Base-by-base conservation (phyloP, 2,888 invertebrate species). In the Scaptomyza cyrtandrae region DNA sequence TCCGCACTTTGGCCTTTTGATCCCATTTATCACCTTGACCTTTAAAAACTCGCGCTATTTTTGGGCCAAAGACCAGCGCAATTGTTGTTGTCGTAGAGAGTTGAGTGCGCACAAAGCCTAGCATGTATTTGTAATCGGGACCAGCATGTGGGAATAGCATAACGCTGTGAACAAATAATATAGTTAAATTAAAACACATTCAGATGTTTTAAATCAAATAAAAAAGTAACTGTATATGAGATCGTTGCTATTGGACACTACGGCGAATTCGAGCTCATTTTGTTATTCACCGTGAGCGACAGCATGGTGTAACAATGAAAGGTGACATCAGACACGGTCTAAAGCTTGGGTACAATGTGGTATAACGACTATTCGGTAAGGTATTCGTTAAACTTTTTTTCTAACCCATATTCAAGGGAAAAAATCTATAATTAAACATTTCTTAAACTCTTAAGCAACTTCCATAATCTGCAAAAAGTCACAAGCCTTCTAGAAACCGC, bases 1-100 rank as follows among this genome's bases (percentile, higher is more conserved):
- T 97, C 16, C 97, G 94, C 0, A 97, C 96, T 56, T 96, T 94
- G 0, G 97, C 96, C 61, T 96, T 93, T 83, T 96, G 96, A 92
- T 97, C 97, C 96, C 97, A 97, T 83, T 97, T 97, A 91, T 97
- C 97, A 29, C 97, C 97, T 75, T 97, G 96, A 10, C 97, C 97
- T 75, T 95, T 94, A 9, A 96, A 93, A 10, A 98, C 97, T 52
- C 97, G 94, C 49, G 96, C 92, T 33, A 97, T 96, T 95, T 97
- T 90, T 5, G 92, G 91, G 3, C 91, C 92, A 75, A 92, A 92
- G 9, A 92, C 92, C 43, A 92, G 67, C 6, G 91, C 90, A 65
- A 92, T 91, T 24, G 92, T 92, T 45, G 97, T 97, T 6, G 97
- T 96, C 5, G 98, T 98, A 33, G 98, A 98, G 49, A 98, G 93